phyloP scores from a whole-genome alignment of 1,140 invertebrate species.

The Saccostrea cuccullata region DNA sequence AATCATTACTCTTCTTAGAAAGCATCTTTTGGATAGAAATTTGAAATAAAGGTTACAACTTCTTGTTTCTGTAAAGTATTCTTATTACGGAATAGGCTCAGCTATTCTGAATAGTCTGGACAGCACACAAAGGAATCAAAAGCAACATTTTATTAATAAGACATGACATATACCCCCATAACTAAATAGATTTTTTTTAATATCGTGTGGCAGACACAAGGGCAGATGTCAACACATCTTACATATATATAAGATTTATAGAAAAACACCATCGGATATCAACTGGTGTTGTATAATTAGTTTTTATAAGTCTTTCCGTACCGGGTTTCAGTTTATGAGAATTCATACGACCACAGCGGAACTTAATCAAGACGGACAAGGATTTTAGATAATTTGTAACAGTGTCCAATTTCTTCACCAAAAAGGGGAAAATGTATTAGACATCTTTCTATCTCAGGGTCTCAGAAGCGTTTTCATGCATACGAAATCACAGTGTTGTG shows the following conservation, averaged over 20 bases:
- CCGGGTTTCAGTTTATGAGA: conserved; percentile 4
- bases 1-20: too few relatives aligned
- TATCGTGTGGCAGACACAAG: neutral
- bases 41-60: too few relatives aligned
- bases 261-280: neutral
- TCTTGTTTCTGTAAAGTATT: too few relatives aligned
- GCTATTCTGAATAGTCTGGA: too few relatives aligned
- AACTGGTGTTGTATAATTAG: neutral
- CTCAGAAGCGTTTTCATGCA: conserved; percentile 30
- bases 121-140: too few relatives aligned
- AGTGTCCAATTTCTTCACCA: conserved; percentile 27
- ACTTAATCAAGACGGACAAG: conserved; percentile 29
- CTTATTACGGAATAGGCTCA: too few relatives aligned
- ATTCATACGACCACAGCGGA: conserved; percentile 1
- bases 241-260: conserved; percentile 20
- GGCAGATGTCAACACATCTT: neutral
- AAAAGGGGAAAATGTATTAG: conserved; percentile 31
- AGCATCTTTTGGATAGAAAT: too few relatives aligned
- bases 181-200: conserved; percentile 1
- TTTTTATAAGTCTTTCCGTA: neutral
- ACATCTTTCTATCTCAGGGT: neutral
- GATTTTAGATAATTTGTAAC: conserved; percentile 27
- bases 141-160: too few relatives aligned
- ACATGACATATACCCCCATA: too few relatives aligned
- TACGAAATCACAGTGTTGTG: conserved; percentile 33